A percentile compares a stretch with the other conserved stretches of the same genome.
Conservation (phyloP, 2,888 invertebrate species). For the Morpho achilles region DNA sequence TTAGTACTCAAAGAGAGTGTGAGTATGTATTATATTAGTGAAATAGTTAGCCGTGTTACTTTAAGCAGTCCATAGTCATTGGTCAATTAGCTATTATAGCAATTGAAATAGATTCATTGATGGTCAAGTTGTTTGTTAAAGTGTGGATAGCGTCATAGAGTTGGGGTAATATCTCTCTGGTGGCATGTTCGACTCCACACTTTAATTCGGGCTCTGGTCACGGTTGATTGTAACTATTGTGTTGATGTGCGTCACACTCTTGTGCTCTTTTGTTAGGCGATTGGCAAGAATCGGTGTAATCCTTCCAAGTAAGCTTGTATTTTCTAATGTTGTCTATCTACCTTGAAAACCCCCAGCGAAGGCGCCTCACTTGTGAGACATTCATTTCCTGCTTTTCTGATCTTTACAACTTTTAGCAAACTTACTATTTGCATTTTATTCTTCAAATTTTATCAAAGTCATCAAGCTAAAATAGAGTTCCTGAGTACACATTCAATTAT, state of each 20-base stretch:
- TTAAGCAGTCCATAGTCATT: constrained; percentile 2
- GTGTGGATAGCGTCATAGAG: constrained; percentile 30
- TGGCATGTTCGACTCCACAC: constrained; percentile 39
- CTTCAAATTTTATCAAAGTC: constrained; percentile 21
- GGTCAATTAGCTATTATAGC: constrained; percentile 11
- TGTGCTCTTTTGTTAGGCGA: constrained; percentile 65
- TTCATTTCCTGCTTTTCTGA: constrained; percentile 55
- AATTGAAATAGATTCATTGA: constrained; percentile 47
- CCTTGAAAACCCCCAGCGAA: constrained; percentile 53
- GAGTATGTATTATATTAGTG: constrained; percentile 9
- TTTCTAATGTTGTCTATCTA: constrained; percentile 48
- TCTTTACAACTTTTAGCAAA: constrained; percentile 24
- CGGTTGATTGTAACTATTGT: constrained; percentile 70
- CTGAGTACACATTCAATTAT: constrained; percentile 23
- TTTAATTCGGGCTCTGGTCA: constrained; percentile 57
- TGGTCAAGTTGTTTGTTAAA: constrained; percentile 28
- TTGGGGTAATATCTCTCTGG: constrained; percentile 20
- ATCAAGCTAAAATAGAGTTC: constrained; percentile 26
- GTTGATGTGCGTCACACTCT: constrained; percentile 77
- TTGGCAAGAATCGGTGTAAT: constrained; percentile 63
- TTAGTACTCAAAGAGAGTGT: constrained; percentile 14
- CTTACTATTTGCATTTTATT: constrained; percentile 23
- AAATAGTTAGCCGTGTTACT: constrained; percentile 17
- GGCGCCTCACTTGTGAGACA: constrained; percentile 79
- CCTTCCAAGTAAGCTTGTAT: constrained; percentile 67